phyloP scores from a whole-genome alignment of 2,113 vertebrate species.

The Notothenia coriiceps region DNA sequence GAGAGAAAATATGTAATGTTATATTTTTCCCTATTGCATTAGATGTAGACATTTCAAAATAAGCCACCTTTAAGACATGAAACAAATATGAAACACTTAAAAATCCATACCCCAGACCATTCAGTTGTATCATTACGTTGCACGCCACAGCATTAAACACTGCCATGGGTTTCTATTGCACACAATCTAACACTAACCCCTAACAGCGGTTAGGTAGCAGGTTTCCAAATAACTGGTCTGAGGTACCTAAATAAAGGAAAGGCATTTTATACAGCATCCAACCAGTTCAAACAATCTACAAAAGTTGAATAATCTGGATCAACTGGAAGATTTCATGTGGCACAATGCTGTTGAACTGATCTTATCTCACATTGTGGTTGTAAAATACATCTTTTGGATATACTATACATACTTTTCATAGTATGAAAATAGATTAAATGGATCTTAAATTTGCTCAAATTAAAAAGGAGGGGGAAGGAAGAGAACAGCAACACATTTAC shows the following conservation, averaged over 20 bases:
- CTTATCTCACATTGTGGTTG: constrained; percentile 15
- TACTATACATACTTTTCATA: constrained; percentile 57
- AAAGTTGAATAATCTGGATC: constrained; percentile 26
- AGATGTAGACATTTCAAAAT: constrained; percentile 28
- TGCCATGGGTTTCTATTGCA: neutral
- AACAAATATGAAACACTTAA: neutral
- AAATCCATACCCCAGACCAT: constrained; percentile 18
- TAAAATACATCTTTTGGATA: constrained; percentile 63
- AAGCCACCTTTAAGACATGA: constrained; percentile 1
- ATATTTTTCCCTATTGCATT: neutral
- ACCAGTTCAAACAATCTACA: constrained; percentile 27
- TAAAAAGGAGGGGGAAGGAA: constrained; percentile 18
- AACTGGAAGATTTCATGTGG: constrained; percentile 27
- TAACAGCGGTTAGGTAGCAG: neutral
- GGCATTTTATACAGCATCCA: neutral
- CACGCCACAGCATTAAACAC: neutral
- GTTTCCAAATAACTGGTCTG: constrained; percentile 26
- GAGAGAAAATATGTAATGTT: neutral
- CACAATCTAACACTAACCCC: neutral
- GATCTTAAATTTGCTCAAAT: constrained; percentile 29
- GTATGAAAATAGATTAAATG: constrained; percentile 73
- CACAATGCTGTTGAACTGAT: constrained; percentile 13
- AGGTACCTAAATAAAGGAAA: constrained; percentile 6
- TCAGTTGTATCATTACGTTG: neutral
- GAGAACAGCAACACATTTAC: constrained; percentile 58